phyloP scores from a whole-genome alignment of 2,113 vertebrate species.

The Esox niger region DNA sequence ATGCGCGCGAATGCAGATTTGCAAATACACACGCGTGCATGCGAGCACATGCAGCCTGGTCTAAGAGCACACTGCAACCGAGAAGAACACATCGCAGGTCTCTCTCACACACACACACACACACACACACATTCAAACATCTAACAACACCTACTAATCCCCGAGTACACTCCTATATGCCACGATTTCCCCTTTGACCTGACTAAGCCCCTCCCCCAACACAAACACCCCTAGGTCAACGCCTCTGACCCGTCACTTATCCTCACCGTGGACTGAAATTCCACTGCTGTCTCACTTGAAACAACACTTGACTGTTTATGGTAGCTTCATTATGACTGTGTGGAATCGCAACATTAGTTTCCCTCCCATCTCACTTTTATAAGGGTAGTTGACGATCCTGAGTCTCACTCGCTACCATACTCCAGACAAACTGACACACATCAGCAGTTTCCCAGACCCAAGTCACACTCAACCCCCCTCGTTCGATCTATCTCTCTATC shows the following conservation, averaged over 20 bases:
- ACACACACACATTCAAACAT: conserved; percentile 48
- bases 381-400: no score
- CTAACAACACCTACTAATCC: conserved; percentile 45
- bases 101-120: background rate
- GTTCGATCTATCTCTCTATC: no score
- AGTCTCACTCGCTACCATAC: no score
- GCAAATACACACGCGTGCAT: conserved; percentile 2
- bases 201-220: conserved; percentile 47
- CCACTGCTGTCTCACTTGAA: background rate
- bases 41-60: conserved; percentile 8
- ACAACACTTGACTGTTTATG: background rate
- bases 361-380: no score
- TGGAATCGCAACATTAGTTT: no score
- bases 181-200: conserved; percentile 50
- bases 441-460: background rate
- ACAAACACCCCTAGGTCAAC: conserved; percentile 51
- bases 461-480: no score
- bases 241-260: conserved; percentile 50
- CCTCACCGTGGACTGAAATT: conserved; percentile 32
- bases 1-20: conserved; percentile 15
- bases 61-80: background rate
- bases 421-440: background rate
- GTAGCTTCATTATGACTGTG: no score
- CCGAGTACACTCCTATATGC: conserved; percentile 40
- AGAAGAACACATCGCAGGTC: background rate